Evolutionary conservation across 2,113 vertebrate genomes (phyloP), one percentile per base, ranked within the genome.

Genomic region (Corythoichthys haematopterus): DNA sequence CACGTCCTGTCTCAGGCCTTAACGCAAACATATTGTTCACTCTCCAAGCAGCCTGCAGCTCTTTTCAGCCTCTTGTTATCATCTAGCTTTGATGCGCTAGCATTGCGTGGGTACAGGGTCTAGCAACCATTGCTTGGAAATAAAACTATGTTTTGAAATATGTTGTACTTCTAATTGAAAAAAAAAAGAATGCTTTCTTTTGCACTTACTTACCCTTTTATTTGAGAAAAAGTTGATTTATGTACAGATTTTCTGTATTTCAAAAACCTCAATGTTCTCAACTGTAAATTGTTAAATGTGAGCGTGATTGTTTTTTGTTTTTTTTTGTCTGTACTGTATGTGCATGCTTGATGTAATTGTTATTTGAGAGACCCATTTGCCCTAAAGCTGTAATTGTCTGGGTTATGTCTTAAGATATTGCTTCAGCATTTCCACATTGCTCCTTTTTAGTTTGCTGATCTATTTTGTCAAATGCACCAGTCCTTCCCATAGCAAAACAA

Each of bases 21-120:
- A 87, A 87, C 74, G 83, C 76, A 45, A 87, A 87, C 87, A 88
- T 88, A 90, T 91, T 88, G 82, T 89, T 81, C 78, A n/a, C 73
- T 85, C 80, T 79, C 38, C 36, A 63, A 61, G 65, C 64, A 68
- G 76, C 85, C 87, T 78, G 60, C 52, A 82, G 88, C 80, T 68
- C 70, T 81, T 70, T 36, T 58, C 38, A 75, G 75, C 75, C 40
- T 55, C 33, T 57, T 57, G 55, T 57, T 57, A 57, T 57, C 20
- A 14, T 37, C 33, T 40, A 58, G 71, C 76, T 56, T 64, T 71
- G 36, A 68, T 47, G 66, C 58, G 65, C 68, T 70, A 40, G 50
- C 53, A 35, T 64, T 37, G 2, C 37, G 60, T 57, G 62, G 51
- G 70, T 62, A 70, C 51, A 60, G 9, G 37, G 33, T 40, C 36